These are phyloP conservation scores for Oscheius sp. DNA, from an alignment of 2,888 invertebrate species.

Conservation along the genomic window DNA sequence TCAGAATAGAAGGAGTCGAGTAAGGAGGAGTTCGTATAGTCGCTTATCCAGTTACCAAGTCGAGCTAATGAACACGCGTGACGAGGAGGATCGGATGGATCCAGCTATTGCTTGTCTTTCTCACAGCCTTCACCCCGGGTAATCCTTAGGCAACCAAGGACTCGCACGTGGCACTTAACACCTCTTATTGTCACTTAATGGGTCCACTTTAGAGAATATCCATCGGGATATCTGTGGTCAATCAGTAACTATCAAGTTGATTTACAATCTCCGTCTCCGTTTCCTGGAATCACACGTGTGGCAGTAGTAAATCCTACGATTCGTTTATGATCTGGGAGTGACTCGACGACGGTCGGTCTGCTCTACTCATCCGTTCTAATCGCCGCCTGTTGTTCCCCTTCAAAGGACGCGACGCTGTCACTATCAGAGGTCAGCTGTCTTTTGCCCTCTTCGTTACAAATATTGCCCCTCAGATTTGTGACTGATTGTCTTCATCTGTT, in stretches of 20 bases:
- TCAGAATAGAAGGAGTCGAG: not conserved
- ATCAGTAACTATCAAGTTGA: too few relatives aligned
- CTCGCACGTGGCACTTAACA: slow-evolving; percentile 35
- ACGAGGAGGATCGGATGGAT: not conserved
- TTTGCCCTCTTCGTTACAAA: slow-evolving; percentile 16
- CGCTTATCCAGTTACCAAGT: slow-evolving; percentile 29
- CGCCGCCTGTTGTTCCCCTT: slow-evolving; percentile 28
- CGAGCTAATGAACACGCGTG: slow-evolving; percentile 5
- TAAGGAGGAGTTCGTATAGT: not conserved
- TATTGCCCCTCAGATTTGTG: slow-evolving; percentile 19
- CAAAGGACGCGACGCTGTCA: slow-evolving; percentile 30
- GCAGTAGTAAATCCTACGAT: slow-evolving; percentile 1
- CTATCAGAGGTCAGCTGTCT: slow-evolving; percentile 33
- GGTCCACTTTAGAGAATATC: not conserved
- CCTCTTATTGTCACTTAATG: slow-evolving; percentile 5
- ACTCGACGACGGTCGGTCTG: not conserved
- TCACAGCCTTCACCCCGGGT: slow-evolving; percentile 28
- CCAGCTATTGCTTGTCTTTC: slow-evolving; percentile 12
- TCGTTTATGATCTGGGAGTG: slow-evolving; percentile 25
- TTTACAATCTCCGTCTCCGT: not conserved
- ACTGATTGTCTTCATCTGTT: slow-evolving; percentile 6
- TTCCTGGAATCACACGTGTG: not conserved
- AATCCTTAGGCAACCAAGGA: slow-evolving; percentile 30
- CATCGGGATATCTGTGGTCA: too few relatives aligned
- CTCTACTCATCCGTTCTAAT: slow-evolving; percentile 23